These are phyloP conservation scores for Rhingia rostrata DNA, from an alignment of 2,888 invertebrate genomes.

Conservation along the genomic window DNA sequence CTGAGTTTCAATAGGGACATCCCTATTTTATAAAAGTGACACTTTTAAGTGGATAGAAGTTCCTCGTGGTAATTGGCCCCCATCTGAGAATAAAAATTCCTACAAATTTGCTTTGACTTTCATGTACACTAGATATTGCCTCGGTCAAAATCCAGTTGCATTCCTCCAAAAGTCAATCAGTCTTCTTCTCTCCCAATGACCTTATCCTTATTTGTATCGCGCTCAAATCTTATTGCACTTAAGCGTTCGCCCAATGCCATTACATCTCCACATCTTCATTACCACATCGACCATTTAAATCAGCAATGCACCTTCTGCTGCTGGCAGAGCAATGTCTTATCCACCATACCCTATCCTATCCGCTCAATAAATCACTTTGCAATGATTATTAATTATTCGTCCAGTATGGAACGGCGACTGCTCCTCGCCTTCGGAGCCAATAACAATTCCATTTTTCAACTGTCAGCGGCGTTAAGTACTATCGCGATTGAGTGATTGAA, in stretches of 20 bases:
- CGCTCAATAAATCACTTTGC: slow-evolving; percentile 66
- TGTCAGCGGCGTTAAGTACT: slow-evolving; percentile 69
- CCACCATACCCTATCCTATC: slow-evolving; percentile 39
- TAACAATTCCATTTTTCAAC: slow-evolving; percentile 73
- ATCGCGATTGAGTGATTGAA: slow-evolving; percentile 67
- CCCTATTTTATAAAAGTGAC: too few species aligned
- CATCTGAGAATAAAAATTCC: too few species aligned
- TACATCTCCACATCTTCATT: slow-evolving; percentile 50
- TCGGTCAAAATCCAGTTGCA: too few species aligned
- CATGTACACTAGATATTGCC: too few species aligned
- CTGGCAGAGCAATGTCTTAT: slow-evolving; percentile 16
- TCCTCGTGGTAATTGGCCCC: too few species aligned
- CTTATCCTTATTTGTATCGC: too few species aligned
- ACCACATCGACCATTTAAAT: slow-evolving; percentile 32
- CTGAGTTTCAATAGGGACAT: too few species aligned
- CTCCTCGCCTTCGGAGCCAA: slow-evolving; percentile 46
- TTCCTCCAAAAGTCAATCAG: too few species aligned
- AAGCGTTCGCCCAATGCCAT: slow-evolving; percentile 1
- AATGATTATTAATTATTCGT: slow-evolving; percentile 69
- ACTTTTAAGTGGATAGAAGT: too few species aligned
- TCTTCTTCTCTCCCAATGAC: too few species aligned
- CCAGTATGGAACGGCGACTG: slow-evolving; percentile 3
- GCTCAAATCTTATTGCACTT: too few species aligned
- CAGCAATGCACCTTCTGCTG: slow-evolving; percentile 48
- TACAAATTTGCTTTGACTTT: too few species aligned